Evolutionary conservation across 2,888 invertebrate species (phyloP).

Genomic region (Cryptocephalus primarius): DNA sequence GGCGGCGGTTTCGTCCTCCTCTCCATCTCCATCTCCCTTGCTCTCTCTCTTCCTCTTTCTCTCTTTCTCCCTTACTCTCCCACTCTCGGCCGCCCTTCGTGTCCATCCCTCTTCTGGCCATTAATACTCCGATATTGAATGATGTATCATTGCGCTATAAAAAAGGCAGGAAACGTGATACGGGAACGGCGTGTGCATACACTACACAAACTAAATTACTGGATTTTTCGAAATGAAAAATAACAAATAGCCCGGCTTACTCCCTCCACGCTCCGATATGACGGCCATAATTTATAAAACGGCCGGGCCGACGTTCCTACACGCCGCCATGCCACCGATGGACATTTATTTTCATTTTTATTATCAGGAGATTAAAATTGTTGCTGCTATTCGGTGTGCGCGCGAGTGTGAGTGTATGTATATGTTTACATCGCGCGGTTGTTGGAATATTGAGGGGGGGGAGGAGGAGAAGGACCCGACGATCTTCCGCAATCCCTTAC

Average conservation of each 20-base stretch:
- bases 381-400: slow-evolving; percentile 20
- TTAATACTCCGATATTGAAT: slow-evolving; percentile 37
- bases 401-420: too few relatives aligned
- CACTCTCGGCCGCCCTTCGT: slow-evolving; percentile 10
- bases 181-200: slow-evolving; percentile 34
- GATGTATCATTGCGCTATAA: slow-evolving; percentile 42
- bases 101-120: slow-evolving; percentile 8
- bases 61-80: slow-evolving; percentile 7
- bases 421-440: too few relatives aligned
- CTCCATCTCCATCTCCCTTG: slow-evolving; percentile 2
- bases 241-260: slow-evolving; percentile 41
- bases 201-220: slow-evolving; percentile 41
- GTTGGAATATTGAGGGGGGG: too few relatives aligned
- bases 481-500: too few relatives aligned
- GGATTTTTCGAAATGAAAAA: slow-evolving; percentile 42
- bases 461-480: too few relatives aligned
- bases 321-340: slow-evolving; percentile 33
- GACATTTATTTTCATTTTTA: slow-evolving; percentile 41
- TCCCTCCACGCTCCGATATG: slow-evolving; percentile 34
- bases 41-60: slow-evolving; percentile 6
- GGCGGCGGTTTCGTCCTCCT: slow-evolving; percentile 4
- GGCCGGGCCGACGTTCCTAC: slow-evolving; percentile 22
- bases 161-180: slow-evolving; percentile 42
- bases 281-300: slow-evolving; percentile 37
- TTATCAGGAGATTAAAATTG: slow-evolving; percentile 41